phyloP scores from a whole-genome alignment of 2,797 vertebrate genomes.

The Eurystomus glaucurus region DNA sequence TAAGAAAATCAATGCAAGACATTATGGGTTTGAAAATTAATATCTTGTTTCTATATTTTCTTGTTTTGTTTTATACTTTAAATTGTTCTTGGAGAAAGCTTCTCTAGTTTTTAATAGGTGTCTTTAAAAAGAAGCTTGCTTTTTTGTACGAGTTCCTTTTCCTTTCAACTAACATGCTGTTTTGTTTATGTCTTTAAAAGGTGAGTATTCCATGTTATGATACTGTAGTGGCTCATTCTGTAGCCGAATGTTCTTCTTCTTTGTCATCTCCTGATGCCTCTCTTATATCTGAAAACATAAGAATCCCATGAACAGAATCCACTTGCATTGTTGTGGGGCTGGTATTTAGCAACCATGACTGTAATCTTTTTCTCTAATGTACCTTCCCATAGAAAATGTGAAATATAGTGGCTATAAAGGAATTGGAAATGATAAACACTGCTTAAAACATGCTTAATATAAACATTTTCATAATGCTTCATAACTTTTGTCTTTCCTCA shows the following conservation, averaged over 20 bases:
- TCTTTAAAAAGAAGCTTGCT: background rate
- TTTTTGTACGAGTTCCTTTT: background rate
- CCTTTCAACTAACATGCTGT: background rate
- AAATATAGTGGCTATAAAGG: background rate
- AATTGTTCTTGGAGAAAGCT: background rate
- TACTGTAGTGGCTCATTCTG: background rate
- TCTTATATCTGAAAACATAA: background rate
- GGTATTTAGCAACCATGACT: background rate
- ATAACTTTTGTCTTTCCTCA: background rate
- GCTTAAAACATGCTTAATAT: background rate
- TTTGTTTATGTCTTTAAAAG: background rate
- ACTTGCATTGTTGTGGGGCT: background rate
- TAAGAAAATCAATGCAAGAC: background rate
- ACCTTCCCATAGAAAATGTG: background rate
- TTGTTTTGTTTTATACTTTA: background rate
- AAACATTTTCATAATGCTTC: background rate
- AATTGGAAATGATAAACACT: background rate
- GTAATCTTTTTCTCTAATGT: background rate
- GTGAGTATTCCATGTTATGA: accelerated
- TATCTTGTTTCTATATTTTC: background rate
- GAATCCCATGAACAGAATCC: background rate
- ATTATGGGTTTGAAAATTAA: background rate
- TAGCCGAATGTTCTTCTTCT: background rate
- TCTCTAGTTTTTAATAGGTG: background rate
- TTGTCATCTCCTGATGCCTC: background rate